phyloP scores from a whole-genome alignment of 2,113 vertebrate species.

The Hydrolagus affinis region DNA sequence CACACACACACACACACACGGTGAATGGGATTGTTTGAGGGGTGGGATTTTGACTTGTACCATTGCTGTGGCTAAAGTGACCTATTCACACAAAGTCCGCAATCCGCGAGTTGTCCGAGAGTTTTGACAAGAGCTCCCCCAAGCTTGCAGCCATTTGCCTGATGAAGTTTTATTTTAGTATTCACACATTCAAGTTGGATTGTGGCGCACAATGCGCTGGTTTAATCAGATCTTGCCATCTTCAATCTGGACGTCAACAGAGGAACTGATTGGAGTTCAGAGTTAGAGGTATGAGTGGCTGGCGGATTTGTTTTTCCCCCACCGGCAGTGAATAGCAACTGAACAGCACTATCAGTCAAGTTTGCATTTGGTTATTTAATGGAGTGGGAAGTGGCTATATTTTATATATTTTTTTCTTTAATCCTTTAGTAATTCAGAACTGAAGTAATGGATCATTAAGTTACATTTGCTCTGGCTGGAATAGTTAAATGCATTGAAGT shows the following conservation, averaged over 20 bases:
- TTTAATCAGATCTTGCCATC: constrained; percentile 20
- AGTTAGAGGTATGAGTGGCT: constrained; percentile 26
- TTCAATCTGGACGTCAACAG: constrained; percentile 29
- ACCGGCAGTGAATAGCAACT: neutral
- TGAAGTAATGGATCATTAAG: neutral
- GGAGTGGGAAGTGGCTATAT: neutral
- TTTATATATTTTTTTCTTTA: neutral
- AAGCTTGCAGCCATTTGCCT: neutral
- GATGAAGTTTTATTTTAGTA: constrained; percentile 25
- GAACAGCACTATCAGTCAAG: neutral
- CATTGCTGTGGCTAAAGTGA: neutral
- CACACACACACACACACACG: no score
- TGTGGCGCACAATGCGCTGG: constrained; percentile 19
- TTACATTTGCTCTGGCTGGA: constrained; percentile 16
- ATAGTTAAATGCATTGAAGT: constrained; percentile 12
- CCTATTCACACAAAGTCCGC: neutral
- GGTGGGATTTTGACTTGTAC: neutral
- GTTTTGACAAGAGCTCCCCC: neutral
- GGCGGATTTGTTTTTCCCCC: neutral
- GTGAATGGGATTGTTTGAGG: neutral
- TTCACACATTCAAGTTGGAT: constrained; percentile 18
- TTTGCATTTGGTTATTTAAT: constrained; percentile 20
- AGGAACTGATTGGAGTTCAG: constrained; percentile 33
- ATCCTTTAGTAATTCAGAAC: neutral
- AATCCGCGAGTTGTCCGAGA: neutral